Evolutionary conservation across 2,113 vertebrate species (phyloP), one percentile per base, ranked within the genome.

Genomic region (Furnarius figulus): DNA sequence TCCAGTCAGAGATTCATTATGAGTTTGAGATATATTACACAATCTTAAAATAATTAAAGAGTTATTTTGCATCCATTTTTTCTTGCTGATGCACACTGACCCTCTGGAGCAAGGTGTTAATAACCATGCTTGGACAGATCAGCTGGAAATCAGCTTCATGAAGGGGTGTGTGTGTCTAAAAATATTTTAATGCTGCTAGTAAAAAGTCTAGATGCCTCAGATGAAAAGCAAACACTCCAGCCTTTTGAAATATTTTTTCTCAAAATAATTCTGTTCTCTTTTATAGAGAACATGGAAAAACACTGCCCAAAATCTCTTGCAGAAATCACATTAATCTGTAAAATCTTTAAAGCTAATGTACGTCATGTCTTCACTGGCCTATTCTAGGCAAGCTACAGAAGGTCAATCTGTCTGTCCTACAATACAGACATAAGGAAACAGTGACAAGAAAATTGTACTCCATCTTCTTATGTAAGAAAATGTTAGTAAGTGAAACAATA

Each of bases 121-220:
- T 67, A 58, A 61, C 27, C 28, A 65, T 67, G 50, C 49, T 90
- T 77, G 61, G 77, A 87, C 28, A 93, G 72, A 88, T 81, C 47
- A 88, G 59, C 13, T 80, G 39, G 27, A 94, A 94, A 91, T 89
- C 39, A 89, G 58, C 30, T 87, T 75, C 58, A 53, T 22, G 44
- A 78, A 92, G 46, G 44, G 4, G 7, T 39, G 19, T 3, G 3
- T 30, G 40, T 46, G 62, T 78, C 73, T 68, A 68, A 89, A 89
- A 91, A 53, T 93, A 94, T 85, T 94, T 89, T 94, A 78, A 68
- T 61, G 40, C 40, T 62, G 37, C 44, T 87, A 89, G 71, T 79
- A 89, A 90, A 87, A 87, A 82, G 12, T 37, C 49, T 86, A 58
- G 28, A 76, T 90, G 46, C n/a, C 46, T 67, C 70, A 70, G 23